Conservation (phyloP, 2,113 vertebrate species). For the Cavia aperea region DNA sequence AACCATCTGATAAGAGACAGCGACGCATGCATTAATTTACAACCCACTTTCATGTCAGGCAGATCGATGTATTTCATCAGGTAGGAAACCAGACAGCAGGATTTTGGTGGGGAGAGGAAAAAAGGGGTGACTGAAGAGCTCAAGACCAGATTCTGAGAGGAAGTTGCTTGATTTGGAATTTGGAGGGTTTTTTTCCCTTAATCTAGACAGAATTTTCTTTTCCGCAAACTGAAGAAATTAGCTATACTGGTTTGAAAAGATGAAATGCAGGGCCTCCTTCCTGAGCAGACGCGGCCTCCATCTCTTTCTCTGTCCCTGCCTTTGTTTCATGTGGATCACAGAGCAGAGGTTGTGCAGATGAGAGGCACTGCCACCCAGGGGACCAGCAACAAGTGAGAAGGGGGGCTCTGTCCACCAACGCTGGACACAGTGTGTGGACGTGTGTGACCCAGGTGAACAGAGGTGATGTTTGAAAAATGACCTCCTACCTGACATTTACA, state of each 20-base stretch:
- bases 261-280: not conserved
- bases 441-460: conserved; percentile 1
- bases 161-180: not conserved
- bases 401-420: not conserved
- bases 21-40: conserved; percentile 64
- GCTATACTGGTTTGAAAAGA: conserved; percentile 1
- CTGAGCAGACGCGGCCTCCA: not conserved
- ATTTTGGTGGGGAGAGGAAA: conserved; percentile 51
- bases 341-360: not conserved
- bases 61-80: conserved; percentile 68
- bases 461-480: conserved; percentile 46
- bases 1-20: conserved; percentile 53
- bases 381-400: not conserved
- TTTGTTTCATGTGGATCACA: not conserved
- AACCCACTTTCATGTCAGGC: conserved; percentile 60
- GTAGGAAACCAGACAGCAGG: conserved; percentile 52
- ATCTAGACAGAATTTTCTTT: not conserved
- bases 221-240: conserved; percentile 7
- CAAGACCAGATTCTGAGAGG: conserved; percentile 26
- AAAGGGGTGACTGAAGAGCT: not conserved
- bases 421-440: not conserved
- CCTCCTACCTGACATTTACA: not conserved
- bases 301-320: not conserved
- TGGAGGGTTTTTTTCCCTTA: not conserved
- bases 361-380: not conserved